phyloP scores from a whole-genome alignment of 2,888 invertebrate species.

The Leptopilina syphax region DNA sequence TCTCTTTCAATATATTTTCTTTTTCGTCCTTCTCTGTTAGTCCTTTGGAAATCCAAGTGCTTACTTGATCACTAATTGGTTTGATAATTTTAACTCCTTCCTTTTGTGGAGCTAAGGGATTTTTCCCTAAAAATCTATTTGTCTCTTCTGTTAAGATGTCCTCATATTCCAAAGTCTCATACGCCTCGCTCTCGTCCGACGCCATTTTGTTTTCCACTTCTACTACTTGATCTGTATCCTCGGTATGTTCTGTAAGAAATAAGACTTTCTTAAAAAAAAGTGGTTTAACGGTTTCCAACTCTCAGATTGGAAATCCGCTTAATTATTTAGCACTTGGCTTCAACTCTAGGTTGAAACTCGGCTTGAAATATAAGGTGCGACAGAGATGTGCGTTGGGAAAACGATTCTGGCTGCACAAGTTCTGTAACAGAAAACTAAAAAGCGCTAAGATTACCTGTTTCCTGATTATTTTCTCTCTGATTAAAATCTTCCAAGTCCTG shows the following conservation, averaged over 20 bases:
- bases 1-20: slow-evolving; percentile 18
- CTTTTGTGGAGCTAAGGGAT: too few species aligned
- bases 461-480: too few species aligned
- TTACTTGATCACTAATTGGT: slow-evolving; percentile 4
- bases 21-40: slow-evolving; percentile 38
- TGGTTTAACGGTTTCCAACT: not conserved
- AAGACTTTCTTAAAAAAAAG: not conserved
- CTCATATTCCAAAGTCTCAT: too few species aligned
- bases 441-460: not conserved
- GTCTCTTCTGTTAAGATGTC: too few species aligned
- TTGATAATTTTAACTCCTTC: too few species aligned
- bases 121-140: too few species aligned
- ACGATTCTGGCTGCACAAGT: too few species aligned
- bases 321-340: not conserved
- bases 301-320: not conserved
- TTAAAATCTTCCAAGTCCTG: too few species aligned
- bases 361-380: not conserved
- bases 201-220: slow-evolving; percentile 17
- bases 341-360: slow-evolving; percentile 1
- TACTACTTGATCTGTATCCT: slow-evolving; percentile 4
- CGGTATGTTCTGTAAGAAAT: not conserved
- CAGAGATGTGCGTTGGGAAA: too few species aligned
- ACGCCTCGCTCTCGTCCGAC: too few species aligned
- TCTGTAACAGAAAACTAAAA: not conserved
- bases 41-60: slow-evolving; percentile 14